phyloP scores from a whole-genome alignment of 2,888 invertebrate genomes.

The Protonemura montana region DNA sequence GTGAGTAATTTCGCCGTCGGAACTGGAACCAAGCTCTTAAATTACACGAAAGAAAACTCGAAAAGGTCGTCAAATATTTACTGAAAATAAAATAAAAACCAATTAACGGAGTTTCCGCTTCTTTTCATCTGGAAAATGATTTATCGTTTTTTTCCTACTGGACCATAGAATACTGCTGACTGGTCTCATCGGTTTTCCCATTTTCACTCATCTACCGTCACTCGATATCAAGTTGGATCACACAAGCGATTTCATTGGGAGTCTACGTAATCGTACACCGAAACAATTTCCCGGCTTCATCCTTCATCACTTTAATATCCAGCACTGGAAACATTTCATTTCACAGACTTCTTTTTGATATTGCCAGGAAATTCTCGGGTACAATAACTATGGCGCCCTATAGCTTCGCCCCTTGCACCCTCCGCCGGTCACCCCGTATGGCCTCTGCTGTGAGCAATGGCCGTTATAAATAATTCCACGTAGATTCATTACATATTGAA shows the following conservation, averaged over 20 bases:
- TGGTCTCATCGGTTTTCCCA: background rate
- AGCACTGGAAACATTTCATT: conserved; percentile 32
- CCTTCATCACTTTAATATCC: conserved; percentile 21
- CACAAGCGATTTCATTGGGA: conserved; percentile 27
- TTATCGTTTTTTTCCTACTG: background rate
- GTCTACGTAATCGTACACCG: conserved; percentile 30
- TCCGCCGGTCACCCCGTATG: background rate
- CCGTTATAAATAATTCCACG: conserved; percentile 4
- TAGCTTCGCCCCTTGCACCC: no score
- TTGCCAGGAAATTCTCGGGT: background rate
- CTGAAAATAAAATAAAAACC: background rate
- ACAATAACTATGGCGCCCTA: conserved; percentile 14
- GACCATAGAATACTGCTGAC: background rate
- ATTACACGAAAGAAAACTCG: background rate
- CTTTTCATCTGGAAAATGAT: background rate
- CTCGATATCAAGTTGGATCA: background rate
- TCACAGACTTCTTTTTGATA: conserved; percentile 30
- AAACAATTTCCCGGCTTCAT: conserved; percentile 26
- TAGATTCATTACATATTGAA: background rate
- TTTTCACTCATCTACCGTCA: conserved; percentile 7
- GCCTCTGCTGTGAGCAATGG: background rate
- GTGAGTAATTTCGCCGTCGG: background rate
- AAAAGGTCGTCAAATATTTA: background rate
- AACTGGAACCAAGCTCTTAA: background rate
- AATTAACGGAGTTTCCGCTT: background rate